Conservation (phyloP, 1,140 invertebrate species). For the Leptinotarsa defecta region DNA sequence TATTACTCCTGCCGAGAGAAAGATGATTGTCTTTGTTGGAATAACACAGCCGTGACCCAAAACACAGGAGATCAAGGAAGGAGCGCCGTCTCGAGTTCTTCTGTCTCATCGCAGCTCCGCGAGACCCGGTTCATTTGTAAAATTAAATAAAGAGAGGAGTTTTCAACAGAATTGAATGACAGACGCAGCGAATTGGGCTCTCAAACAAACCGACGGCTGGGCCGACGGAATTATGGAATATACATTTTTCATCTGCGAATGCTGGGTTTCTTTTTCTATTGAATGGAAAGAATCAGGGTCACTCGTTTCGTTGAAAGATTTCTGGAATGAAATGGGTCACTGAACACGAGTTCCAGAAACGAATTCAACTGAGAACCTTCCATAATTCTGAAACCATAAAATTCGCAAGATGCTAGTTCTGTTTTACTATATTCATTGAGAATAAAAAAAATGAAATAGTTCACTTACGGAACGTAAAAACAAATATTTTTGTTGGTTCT, state of each 20-base stretch:
- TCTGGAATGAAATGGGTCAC: constrained; percentile 13
- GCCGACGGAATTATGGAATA: constrained; percentile 18
- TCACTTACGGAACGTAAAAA: too few relatives aligned
- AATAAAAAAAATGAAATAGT: too few relatives aligned
- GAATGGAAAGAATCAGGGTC: constrained; percentile 13
- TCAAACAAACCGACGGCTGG: constrained; percentile 14
- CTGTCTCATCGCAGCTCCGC: constrained; percentile 17
- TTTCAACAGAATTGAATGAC: constrained; percentile 18
- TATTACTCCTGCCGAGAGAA: constrained; percentile 36
- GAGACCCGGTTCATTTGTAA: constrained; percentile 15
- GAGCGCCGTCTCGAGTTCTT: background rate
- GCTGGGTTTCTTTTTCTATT: background rate
- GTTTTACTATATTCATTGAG: too few relatives aligned
- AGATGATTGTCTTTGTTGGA: constrained; percentile 46
- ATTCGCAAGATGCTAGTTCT: too few relatives aligned
- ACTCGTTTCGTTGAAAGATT: constrained; percentile 19
- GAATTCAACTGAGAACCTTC: too few relatives aligned
- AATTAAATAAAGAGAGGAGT: constrained; percentile 9
- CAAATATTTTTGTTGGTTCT: too few relatives aligned
- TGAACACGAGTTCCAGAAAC: background rate
- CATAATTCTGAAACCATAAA: too few relatives aligned
- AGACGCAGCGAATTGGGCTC: background rate
- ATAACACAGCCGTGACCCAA: constrained; percentile 33
- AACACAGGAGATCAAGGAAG: background rate
- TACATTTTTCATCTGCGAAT: constrained; percentile 11